Percentiles rank a stretch among this genome's conserved stretches.
phyloP scores from a whole-genome alignment of 2,113 vertebrate species.

The Bos taurus region DNA sequence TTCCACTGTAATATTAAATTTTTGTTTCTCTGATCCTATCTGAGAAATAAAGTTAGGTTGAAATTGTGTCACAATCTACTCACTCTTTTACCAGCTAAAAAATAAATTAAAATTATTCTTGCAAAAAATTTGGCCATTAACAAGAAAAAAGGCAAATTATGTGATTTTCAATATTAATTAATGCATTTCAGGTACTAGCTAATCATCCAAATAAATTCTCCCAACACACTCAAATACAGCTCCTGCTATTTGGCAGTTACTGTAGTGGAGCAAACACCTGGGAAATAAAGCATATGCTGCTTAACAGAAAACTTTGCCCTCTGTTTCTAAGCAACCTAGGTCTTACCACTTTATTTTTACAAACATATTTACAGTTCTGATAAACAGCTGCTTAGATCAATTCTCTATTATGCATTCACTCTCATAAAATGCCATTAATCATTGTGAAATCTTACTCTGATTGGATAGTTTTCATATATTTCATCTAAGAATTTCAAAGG shows the following conservation, averaged over 20 bases:
- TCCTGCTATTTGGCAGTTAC: neutral
- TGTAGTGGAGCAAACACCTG: neutral
- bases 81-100: neutral
- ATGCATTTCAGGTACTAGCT: neutral
- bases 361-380: neutral
- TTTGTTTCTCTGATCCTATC: neutral
- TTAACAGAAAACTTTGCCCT: slow-evolving; percentile 30
- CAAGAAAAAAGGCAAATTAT: neutral
- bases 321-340: slow-evolving; percentile 21
- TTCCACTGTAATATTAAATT: neutral
- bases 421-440: neutral
- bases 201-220: neutral
- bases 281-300: neutral
- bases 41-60: neutral
- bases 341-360: neutral
- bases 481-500: neutral
- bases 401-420: neutral
- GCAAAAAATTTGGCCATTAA: neutral
- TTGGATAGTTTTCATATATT: neutral
- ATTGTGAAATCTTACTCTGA: neutral
- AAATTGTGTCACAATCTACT: neutral
- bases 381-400: neutral
- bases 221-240: neutral
- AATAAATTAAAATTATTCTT: neutral
- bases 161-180: neutral